phyloP scores from a whole-genome alignment of 1,140 invertebrate genomes.

The Drosophila murphyi region DNA sequence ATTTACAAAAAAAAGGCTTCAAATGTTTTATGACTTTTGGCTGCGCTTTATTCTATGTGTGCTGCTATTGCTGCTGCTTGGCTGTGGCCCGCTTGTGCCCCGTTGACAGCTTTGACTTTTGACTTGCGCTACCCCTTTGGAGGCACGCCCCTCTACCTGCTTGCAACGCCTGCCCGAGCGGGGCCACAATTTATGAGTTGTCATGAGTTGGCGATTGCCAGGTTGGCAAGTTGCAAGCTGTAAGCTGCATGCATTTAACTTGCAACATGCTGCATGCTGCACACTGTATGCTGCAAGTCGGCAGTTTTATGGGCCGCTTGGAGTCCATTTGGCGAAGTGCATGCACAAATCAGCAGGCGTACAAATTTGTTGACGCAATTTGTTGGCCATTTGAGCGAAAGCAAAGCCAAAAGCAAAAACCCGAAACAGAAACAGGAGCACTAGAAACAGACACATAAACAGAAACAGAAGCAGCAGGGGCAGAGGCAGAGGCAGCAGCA shows the following conservation, averaged over 20 bases:
- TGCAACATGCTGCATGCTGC: conserved; percentile 4
- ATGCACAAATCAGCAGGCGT: conserved; percentile 43
- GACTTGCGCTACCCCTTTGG: conserved; percentile 34
- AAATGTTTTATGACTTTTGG: conserved; percentile 54
- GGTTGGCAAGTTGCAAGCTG: conserved; percentile 17
- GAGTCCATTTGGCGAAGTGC: conserved; percentile 40
- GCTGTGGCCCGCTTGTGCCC: background rate
- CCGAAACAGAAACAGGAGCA: background rate
- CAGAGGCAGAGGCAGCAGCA: too few species aligned
- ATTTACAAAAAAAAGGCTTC: conserved; percentile 17
- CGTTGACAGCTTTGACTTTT: conserved; percentile 54
- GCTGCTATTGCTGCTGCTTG: background rate
- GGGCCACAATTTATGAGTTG: conserved; percentile 41
- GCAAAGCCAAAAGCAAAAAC: conserved; percentile 3
- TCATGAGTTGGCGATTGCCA: conserved; percentile 27
- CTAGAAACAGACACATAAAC: background rate
- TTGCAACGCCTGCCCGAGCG: conserved; percentile 41
- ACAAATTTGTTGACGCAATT: conserved; percentile 54
- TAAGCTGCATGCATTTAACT: background rate
- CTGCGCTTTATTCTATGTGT: conserved; percentile 51
- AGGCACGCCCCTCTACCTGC: conserved; percentile 25
- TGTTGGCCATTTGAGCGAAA: conserved; percentile 37
- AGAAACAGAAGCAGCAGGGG: too few species aligned
- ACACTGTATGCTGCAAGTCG: conserved; percentile 21
- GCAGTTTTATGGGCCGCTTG: conserved; percentile 42